phyloP scores from a whole-genome alignment of 2,797 vertebrate species.

The Rhynchotus rufescens region DNA sequence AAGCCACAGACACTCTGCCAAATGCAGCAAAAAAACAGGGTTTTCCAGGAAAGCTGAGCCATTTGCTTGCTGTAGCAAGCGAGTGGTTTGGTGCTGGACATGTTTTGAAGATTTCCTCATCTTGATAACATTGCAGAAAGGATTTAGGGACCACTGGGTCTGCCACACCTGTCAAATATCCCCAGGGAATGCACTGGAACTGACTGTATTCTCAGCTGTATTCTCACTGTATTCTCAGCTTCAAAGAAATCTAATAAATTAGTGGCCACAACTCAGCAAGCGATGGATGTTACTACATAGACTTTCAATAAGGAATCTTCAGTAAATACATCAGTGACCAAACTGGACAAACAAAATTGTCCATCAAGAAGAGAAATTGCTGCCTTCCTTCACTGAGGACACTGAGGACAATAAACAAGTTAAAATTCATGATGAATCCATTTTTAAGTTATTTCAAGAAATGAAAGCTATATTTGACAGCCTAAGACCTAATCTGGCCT shows the following conservation, averaged over 20 bases:
- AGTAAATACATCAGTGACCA: neutral
- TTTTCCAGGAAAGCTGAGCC: rapidly evolving
- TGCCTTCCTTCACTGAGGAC: neutral
- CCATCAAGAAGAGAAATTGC: neutral
- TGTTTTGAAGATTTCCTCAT: neutral
- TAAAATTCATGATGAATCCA: neutral
- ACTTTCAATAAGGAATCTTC: neutral
- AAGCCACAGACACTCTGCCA: neutral
- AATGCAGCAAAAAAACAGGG: rapidly evolving
- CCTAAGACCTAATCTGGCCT: neutral
- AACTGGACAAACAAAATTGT: neutral
- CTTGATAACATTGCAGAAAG: neutral
- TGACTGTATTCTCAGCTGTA: too few species aligned
- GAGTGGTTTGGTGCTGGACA: rapidly evolving
- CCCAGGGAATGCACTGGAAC: rapidly evolving
- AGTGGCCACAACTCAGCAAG: neutral
- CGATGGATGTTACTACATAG: neutral
- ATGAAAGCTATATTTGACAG: neutral
- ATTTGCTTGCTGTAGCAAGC: rapidly evolving
- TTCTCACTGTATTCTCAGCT: neutral
- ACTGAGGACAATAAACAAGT: neutral
- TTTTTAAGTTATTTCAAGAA: neutral
- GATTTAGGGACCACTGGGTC: neutral
- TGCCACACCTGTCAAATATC: neutral
- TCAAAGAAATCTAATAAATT: neutral